Evolutionary conservation across 2,113 vertebrate species (phyloP), one percentile per base, ranked within the genome.

Genomic region (Oceanites oceanicus): DNA sequence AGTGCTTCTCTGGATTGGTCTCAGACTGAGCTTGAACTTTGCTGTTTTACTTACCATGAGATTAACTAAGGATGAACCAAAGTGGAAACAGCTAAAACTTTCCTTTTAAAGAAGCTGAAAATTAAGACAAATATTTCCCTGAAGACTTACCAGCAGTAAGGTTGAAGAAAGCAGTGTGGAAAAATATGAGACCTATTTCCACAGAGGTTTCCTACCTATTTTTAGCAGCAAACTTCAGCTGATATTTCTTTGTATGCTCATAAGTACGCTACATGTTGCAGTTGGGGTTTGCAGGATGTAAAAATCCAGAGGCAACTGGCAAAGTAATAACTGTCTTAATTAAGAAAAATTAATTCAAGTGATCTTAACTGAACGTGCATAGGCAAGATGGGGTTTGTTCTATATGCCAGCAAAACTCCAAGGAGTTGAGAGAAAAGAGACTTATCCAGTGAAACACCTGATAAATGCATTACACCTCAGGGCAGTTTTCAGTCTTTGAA

Each of bases 301-400:
- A 87, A 79, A 95, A 82, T 91, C 17, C 21, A 58, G 58, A 90
- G 66, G 55, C 53, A 92, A 82, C 25, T 58, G 81, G 59, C 53
- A 73, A 77, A 87, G 19, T 56, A 95, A 68, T 72, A 90, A 85
- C 21, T 44, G 11, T 44, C 47, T 91, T 96, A 87, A 95, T 88
- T 70, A 95, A 83, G 26, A 82, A 2, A 94, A 92, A 70, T 93
- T 91, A 97, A 83, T 96, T 96, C 55, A 83, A 13, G 13, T 91
- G 62, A 63, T 92, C 59, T 74, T 78, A 95, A 75, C 86, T 55
- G 11, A 82, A 85, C 26, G 0, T 90, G 89, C 42, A 91, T 36
- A 88, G 75, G 23, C 84, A 95, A 85, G 80, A 50, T 63, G 21
- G 58, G 12, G 14, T 91, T 91, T 90, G 25, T 89, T 90, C 38